Base-by-base conservation (phyloP, 2,113 vertebrate species). In the Tichodroma muraria region DNA sequence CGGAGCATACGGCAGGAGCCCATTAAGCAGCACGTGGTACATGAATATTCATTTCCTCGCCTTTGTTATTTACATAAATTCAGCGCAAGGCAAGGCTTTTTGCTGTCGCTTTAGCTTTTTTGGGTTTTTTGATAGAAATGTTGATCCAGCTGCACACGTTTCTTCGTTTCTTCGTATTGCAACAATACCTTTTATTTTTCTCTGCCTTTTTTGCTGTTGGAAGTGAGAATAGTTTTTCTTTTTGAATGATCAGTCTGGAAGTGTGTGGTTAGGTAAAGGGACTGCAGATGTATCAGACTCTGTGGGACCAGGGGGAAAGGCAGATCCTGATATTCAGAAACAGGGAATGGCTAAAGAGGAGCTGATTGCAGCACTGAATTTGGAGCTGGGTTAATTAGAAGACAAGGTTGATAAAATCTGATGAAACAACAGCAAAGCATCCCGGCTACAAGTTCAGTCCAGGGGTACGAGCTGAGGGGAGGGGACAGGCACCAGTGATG, bases 41-140 rank as follows among this genome's bases (percentile, higher is more conserved):
- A 79, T 92, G 69, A 90, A 85, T 88, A 91, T 95, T 94, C 72
- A 73, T 87, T 87, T 57, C 28, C 71, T 25, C 79, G 61, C 85
- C 47, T 96, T 90, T 76, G 44, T 92, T 94, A 95, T 88, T 89
- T 95, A 80, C 59, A 88, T 89, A 83, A 80, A 85, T 80, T 13
- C 56, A 52, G 17, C 76, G 37, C 68, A 89, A 91, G 76, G 91
- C 70, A 61, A 78, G 22, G 75, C 37, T 86, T 93, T 37, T 81
- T 90, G 44, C 24, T 89, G 72, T 92, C 15, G 28, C 35, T 94
- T 91, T 53, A 68, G 31, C 49, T 35, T 47, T 47, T 75, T 85
- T 10, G 22, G 21, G 42, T 31, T 22, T 61, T 22, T 30, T 28
- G 14, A 80, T n/a, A 25, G 38, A 88, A 44, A 37, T 22, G 23